These are phyloP conservation scores for Pycnonotus jocosus DNA, from an alignment of 2,113 vertebrate genomes.

Conservation along the genomic window DNA sequence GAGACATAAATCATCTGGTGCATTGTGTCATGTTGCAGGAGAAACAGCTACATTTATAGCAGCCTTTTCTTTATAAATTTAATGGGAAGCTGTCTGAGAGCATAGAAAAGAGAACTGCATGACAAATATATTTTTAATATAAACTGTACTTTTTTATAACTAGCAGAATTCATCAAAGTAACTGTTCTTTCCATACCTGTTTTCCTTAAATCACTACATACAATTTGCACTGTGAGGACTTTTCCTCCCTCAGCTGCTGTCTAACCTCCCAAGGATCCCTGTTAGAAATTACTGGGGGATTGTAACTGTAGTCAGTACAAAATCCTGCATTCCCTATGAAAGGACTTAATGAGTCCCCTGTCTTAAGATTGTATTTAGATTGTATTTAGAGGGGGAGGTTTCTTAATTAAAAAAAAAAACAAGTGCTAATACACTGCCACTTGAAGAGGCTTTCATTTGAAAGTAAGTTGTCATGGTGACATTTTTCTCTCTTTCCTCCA, in stretches of 20 bases:
- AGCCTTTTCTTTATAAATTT: not conserved
- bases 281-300: not conserved
- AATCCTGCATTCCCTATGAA: not conserved
- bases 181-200: not conserved
- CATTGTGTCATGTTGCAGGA: not conserved
- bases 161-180: not conserved
- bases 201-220: not conserved
- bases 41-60: not conserved
- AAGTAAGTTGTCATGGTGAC: not conserved
- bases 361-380: not conserved
- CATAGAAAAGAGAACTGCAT: not conserved
- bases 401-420: not conserved
- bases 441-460: not conserved
- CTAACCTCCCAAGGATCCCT: not conserved
- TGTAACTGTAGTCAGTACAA: not conserved
- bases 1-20: not conserved
- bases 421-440: not conserved
- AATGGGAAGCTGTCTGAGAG: not conserved
- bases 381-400: not conserved
- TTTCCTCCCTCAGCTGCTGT: not conserved
- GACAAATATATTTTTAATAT: not conserved
- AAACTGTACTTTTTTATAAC: not conserved
- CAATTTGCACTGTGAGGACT: not conserved
- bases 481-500: not conserved
- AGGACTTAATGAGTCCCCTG: not conserved